Conservation (phyloP, 2,888 invertebrate genomes). For the Chloromyia formosa region DNA sequence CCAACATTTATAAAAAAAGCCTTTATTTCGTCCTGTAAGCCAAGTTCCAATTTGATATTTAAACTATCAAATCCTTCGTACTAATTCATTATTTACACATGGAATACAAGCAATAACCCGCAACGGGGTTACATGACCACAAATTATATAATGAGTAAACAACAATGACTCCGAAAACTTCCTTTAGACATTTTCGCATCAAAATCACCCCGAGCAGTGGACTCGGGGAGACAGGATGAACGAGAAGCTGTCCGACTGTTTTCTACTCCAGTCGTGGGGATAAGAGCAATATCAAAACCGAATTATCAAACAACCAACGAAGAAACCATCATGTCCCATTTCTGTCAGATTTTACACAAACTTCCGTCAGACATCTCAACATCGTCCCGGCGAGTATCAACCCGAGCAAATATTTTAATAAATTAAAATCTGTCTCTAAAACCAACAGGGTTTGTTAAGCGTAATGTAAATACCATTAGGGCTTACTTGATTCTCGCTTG, state of each 20-base stretch:
- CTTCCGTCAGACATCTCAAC: too few relatives aligned
- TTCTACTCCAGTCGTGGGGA: too few relatives aligned
- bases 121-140: conserved; percentile 51
- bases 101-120: conserved; percentile 51
- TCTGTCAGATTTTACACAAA: background rate
- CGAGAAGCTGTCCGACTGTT: background rate
- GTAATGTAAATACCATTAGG: conserved; percentile 53
- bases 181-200: background rate
- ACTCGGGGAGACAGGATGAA: too few relatives aligned
- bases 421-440: conserved; percentile 54
- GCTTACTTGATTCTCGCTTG: conserved; percentile 10
- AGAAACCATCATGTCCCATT: conserved; percentile 1
- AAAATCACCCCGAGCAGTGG: background rate
- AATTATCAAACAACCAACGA: background rate
- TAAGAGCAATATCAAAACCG: background rate
- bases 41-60: too few relatives aligned
- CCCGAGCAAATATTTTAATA: conserved; percentile 53
- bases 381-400: conserved; percentile 15
- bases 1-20: too few relatives aligned
- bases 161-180: background rate
- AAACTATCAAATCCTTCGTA: conserved; percentile 50
- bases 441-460: conserved; percentile 46
- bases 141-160: conserved; percentile 51
- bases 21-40: too few relatives aligned
- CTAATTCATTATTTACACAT: conserved; percentile 52